phyloP scores from a whole-genome alignment of 2,888 invertebrate species.

The Chrysolina americana region DNA sequence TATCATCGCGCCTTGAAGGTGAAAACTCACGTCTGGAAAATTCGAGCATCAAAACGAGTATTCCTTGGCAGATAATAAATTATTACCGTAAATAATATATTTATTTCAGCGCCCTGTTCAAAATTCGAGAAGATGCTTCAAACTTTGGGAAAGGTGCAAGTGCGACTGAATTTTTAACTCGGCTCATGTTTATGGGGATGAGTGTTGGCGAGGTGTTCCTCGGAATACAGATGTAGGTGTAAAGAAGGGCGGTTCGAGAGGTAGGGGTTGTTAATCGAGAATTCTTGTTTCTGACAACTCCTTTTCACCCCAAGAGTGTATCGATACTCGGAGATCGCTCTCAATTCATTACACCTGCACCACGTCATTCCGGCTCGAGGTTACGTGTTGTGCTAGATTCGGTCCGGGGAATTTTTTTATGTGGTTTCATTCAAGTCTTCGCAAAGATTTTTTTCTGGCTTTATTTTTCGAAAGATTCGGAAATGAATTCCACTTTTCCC shows the following conservation, averaged over 20 bases:
- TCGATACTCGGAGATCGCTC: conserved; percentile 62
- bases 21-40: not conserved
- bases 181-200: conserved; percentile 56
- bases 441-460: no score
- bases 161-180: conserved; percentile 59
- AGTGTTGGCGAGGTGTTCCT: conserved; percentile 52
- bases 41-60: not conserved
- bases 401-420: conserved; percentile 1
- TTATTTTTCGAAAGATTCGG: no score
- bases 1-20: not conserved
- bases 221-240: conserved; percentile 59
- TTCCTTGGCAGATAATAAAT: conserved; percentile 35
- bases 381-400: conserved; percentile 29
- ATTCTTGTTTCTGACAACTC: conserved; percentile 66
- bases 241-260: conserved; percentile 45
- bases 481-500: no score
- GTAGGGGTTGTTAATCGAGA: conserved; percentile 64
- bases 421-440: no score
- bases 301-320: conserved; percentile 63
- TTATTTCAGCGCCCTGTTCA: conserved; percentile 44
- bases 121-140: conserved; percentile 50
- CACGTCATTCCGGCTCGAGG: conserved; percentile 33
- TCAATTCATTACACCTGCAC: conserved; percentile 62
- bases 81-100: conserved; percentile 44
- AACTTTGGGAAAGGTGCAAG: conserved; percentile 58